These are phyloP conservation scores for Micromussa lordhowensis DNA, from an alignment of 92 coral and sea anemone species.

Conservation along the genomic window DNA sequence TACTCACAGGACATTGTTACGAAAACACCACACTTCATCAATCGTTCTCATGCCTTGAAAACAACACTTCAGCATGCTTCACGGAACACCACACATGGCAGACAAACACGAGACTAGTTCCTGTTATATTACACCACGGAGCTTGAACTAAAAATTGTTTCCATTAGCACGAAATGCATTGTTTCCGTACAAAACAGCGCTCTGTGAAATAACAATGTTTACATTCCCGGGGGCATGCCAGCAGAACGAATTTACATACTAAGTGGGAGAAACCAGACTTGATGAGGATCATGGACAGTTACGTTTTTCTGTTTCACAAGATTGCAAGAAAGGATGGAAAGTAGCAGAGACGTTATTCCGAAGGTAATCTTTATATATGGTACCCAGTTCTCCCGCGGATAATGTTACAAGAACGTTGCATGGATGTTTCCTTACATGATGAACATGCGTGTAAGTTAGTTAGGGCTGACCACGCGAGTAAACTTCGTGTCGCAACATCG, in stretches of 20 bases:
- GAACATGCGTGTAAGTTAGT: no score
- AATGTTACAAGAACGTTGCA: background rate
- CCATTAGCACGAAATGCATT: background rate
- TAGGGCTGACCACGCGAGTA: no score
- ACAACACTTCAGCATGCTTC: background rate
- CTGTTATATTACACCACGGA: background rate
- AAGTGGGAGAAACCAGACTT: background rate
- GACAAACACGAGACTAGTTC: background rate
- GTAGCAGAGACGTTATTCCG: no score
- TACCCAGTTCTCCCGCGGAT: no score
- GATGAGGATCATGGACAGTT: background rate
- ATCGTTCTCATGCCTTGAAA: background rate
- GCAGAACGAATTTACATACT: background rate
- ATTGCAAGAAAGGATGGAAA: background rate
- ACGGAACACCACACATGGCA: background rate
- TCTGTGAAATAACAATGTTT: background rate
- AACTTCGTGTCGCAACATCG: no score
- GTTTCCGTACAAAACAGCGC: background rate
- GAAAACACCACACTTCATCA: conserved; percentile 35
- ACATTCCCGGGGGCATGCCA: background rate
- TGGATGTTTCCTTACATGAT: background rate
- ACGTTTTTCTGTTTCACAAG: background rate
- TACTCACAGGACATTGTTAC: conserved; percentile 43
- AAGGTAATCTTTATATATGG: no score
- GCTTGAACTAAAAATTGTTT: background rate